Evolutionary conservation across 2,888 invertebrate genomes (phyloP).

Genomic region (Aphrophora alni): DNA sequence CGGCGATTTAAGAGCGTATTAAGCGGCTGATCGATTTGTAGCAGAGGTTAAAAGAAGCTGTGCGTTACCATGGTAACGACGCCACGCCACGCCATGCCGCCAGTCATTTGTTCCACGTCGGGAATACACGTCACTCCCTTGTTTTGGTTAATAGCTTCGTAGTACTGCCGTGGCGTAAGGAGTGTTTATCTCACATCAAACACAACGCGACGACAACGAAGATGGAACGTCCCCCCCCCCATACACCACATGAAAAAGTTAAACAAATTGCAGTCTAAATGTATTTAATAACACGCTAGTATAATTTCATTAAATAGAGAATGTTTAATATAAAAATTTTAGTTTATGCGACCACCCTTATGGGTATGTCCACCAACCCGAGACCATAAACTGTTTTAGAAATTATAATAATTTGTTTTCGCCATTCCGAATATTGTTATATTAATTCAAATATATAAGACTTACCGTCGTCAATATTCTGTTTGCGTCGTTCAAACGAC

Average conservation of each 20-base stretch:
- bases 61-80: not conserved
- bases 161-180: not conserved
- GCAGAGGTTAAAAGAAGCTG: slow-evolving; percentile 6
- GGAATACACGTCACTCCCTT: not conserved
- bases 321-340: no score
- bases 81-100: slow-evolving; percentile 4
- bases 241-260: not conserved
- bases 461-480: no score
- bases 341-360: no score
- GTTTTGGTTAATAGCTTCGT: not conserved
- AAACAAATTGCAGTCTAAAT: no score
- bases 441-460: no score
- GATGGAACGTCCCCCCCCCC: not conserved
- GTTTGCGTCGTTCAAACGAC: no score
- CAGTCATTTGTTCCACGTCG: not conserved
- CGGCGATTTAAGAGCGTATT: slow-evolving; percentile 9
- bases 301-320: no score
- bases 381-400: no score
- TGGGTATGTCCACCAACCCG: no score
- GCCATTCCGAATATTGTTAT: no score
- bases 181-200: not conserved
- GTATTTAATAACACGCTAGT: no score
- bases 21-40: slow-evolving; percentile 9
- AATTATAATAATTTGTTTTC: no score
- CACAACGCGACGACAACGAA: not conserved